phyloP scores from a whole-genome alignment of 2,888 invertebrate species.

The Lymantria monacha region DNA sequence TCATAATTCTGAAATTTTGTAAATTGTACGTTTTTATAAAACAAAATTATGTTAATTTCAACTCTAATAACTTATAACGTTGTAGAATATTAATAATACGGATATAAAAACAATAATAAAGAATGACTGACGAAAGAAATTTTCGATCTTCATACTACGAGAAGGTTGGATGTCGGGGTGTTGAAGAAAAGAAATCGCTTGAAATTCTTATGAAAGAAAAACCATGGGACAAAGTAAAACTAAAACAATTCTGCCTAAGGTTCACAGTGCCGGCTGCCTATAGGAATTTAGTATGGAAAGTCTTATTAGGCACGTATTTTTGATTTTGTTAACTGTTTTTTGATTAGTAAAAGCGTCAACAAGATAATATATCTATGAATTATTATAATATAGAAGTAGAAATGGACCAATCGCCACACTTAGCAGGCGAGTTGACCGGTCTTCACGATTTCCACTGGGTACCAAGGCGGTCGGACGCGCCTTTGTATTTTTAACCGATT shows the following conservation, averaged over 20 bases:
- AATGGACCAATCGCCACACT: no score
- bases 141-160: constrained; percentile 92
- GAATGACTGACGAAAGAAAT: constrained; percentile 87
- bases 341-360: background rate
- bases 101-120: constrained; percentile 2
- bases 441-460: no score
- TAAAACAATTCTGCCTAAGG: constrained; percentile 92
- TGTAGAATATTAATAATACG: no score
- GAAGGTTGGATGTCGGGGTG: constrained; percentile 94
- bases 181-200: constrained; percentile 94
- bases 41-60: no score
- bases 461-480: no score
- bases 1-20: no score
- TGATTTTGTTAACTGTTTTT: background rate
- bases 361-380: no score
- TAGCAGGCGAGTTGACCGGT: no score
- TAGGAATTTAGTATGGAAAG: constrained; percentile 92
- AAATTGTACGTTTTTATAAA: no score
- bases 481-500: no score
- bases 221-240: constrained; percentile 88
- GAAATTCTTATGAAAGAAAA: constrained; percentile 94
- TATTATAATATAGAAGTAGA: no score
- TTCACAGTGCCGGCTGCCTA: constrained; percentile 92
- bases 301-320: constrained; percentile 85
- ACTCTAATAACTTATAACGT: no score